These are phyloP conservation scores for Euglossa dilemma DNA, from an alignment of 1,140 invertebrate species.

Conservation along the genomic window DNA sequence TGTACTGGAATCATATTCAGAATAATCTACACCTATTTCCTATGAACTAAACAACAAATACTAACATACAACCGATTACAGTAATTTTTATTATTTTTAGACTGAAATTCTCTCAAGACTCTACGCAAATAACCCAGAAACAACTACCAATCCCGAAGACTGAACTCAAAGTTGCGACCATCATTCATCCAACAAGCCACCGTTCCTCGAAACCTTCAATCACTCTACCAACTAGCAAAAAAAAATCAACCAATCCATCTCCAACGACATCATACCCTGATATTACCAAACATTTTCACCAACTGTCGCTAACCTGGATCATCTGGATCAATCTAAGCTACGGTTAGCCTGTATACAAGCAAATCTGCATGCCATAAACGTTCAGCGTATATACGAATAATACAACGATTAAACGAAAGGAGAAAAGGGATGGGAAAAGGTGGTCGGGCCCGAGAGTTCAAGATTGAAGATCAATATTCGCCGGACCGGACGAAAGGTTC, in stretches of 20 bases:
- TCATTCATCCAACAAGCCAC: too few relatives aligned
- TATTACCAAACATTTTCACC: too few relatives aligned
- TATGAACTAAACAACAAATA: background rate
- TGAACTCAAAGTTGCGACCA: too few relatives aligned
- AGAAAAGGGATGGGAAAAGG: background rate
- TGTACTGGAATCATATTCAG: background rate
- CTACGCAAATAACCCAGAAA: background rate
- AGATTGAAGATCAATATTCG: constrained; percentile 70
- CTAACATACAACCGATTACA: background rate
- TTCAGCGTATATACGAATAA: background rate
- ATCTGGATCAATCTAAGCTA: too few relatives aligned
- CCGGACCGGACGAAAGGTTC: constrained; percentile 49
- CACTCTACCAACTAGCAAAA: too few relatives aligned
- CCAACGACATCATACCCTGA: too few relatives aligned
- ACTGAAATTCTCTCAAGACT: background rate
- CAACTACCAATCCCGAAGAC: background rate
- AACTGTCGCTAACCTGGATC: too few relatives aligned
- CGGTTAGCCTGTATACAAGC: too few relatives aligned
- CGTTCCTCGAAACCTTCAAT: too few relatives aligned
- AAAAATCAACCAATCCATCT: too few relatives aligned
- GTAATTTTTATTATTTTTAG: background rate
- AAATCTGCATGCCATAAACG: background rate
- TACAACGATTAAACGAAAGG: background rate
- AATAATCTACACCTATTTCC: background rate
- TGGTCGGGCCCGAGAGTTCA: constrained; percentile 34